Conservation (phyloP, 2,797 vertebrate species). For the Euphonia xanthogaster region DNA sequence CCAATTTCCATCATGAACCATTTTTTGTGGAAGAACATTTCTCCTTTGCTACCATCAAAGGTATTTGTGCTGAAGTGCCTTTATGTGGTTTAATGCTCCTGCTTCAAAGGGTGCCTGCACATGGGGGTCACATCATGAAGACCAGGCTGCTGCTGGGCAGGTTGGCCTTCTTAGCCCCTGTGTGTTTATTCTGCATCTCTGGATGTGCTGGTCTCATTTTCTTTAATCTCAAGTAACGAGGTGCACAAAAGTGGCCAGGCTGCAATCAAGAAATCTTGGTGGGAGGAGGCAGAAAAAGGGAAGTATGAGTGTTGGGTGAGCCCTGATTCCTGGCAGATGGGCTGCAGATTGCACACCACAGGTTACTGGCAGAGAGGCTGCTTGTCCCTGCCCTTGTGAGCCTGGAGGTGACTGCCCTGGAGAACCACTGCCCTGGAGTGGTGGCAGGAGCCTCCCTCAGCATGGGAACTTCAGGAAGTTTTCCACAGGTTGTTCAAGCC, state of each 20-base stretch:
- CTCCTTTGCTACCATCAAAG: fast-evolving
- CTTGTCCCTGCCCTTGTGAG: not conserved
- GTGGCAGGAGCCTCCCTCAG: not conserved
- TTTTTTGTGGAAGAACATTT: fast-evolving
- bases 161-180: not conserved
- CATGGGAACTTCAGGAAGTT: not conserved
- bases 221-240: not conserved
- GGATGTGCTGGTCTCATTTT: not conserved
- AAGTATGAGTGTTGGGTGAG: not conserved
- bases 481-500: not conserved
- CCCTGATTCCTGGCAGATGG: not conserved
- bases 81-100: not conserved
- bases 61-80: not conserved
- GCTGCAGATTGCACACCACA: not conserved
- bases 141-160: not conserved
- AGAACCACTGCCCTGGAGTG: not conserved
- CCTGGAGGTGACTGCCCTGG: not conserved
- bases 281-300: not conserved
- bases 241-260: not conserved
- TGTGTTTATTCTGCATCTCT: not conserved
- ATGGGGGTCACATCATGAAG: not conserved
- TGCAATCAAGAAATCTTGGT: not conserved
- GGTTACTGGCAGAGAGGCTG: not conserved
- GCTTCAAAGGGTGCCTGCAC: not conserved
- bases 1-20: not conserved